These are phyloP conservation scores for Masticophis lateralis DNA, from an alignment of 2,797 vertebrate species.

Conservation along the genomic window DNA sequence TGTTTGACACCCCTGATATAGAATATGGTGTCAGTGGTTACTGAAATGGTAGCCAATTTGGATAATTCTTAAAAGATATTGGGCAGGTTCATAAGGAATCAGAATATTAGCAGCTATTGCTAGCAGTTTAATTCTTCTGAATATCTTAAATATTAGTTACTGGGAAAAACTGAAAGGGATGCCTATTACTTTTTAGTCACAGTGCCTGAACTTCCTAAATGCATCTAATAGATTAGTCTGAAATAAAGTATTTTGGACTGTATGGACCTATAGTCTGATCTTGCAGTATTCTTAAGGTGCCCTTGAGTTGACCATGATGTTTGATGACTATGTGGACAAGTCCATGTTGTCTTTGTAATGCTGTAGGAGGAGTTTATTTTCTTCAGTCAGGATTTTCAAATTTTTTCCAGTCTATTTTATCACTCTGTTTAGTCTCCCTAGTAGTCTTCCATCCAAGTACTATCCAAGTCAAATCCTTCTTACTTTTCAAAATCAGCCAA, in stretches of 20 bases:
- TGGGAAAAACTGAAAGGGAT: background rate
- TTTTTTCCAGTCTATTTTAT: background rate
- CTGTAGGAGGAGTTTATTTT: background rate
- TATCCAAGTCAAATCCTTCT: background rate
- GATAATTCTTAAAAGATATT: background rate
- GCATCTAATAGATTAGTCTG: background rate
- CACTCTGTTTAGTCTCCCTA: background rate
- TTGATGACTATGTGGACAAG: background rate
- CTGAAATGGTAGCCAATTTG: background rate
- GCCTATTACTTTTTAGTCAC: background rate
- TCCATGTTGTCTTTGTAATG: background rate
- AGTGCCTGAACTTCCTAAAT: background rate
- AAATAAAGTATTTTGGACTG: background rate
- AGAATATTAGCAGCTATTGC: background rate
- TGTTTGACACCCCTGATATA: background rate
- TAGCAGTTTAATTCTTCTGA: background rate
- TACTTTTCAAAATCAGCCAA: background rate
- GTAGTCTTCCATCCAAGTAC: background rate
- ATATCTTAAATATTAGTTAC: background rate
- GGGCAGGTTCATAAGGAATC: background rate
- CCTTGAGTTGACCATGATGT: background rate
- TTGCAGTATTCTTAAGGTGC: background rate
- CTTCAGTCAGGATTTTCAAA: background rate
- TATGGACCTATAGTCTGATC: background rate
- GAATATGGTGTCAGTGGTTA: background rate